Conservation (phyloP, 2,888 invertebrate species). For the Eueremaeus valkanovi region DNA sequence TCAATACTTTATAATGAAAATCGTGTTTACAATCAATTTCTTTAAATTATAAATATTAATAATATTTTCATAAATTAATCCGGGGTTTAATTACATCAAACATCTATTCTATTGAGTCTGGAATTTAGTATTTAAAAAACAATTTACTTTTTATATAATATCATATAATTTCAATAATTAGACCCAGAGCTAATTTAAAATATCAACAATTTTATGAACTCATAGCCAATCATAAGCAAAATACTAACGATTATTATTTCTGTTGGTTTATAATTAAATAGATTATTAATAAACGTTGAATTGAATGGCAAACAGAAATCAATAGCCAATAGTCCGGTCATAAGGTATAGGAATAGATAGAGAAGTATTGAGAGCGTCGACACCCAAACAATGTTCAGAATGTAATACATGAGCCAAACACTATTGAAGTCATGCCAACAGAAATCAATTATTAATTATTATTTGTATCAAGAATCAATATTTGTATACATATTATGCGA, state of each 20-base stretch:
- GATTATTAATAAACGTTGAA: background rate
- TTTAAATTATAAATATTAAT: too few relatives aligned
- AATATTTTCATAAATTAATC: too few relatives aligned
- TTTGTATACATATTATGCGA: too few relatives aligned
- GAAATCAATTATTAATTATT: background rate
- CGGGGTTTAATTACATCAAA: too few relatives aligned
- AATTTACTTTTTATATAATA: too few relatives aligned
- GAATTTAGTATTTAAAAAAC: too few relatives aligned
- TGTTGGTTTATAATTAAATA: background rate
- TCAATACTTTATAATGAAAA: too few relatives aligned
- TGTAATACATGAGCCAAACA: background rate
- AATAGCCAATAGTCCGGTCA: background rate
- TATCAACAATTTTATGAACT: too few relatives aligned
- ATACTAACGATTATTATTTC: background rate
- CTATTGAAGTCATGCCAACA: background rate
- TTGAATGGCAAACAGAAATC: background rate
- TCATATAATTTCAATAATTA: too few relatives aligned
- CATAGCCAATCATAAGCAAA: background rate
- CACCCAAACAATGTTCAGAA: background rate
- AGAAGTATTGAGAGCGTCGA: background rate
- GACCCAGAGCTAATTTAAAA: too few relatives aligned
- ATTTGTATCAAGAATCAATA: background rate
- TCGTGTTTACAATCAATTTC: too few relatives aligned
- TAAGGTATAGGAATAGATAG: background rate
- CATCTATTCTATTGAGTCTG: too few relatives aligned